Base-by-base conservation (phyloP, 2,113 vertebrate species). In the Tragelaphus strepsiceros region DNA sequence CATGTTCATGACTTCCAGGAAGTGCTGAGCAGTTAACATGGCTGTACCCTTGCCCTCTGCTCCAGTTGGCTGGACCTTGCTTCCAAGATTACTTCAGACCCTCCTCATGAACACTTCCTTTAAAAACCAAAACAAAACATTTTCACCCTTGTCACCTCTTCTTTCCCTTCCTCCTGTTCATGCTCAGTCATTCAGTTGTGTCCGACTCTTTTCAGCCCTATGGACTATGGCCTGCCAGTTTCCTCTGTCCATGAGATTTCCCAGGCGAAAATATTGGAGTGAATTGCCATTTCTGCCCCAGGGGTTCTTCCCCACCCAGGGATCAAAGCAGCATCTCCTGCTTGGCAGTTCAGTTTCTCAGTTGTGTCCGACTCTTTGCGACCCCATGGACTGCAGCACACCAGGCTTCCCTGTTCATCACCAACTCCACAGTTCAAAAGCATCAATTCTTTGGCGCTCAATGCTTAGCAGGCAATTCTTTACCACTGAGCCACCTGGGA, bases 91-190 rank as follows among this genome's bases (percentile, higher is more conserved):
- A 49, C 39, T 51, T 92, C 35, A 59, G 56, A 53, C 22, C 15
- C 43, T 92, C 39, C 32, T 95, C 12, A 59, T 46, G 32, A 83
- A 35, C 21, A 58, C 43, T 30, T 88, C 64, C 51, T 93, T 58
- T 53, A 53, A 67, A 92, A 85, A 30, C 58, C 39, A 86, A 67
- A 51, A 2, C 9, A 88, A 53, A 91, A 35, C 32, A 82, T 46
- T 82, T 19, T 10, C 62, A 87, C n/a, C 13, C 35, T 91, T 62
- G 19, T 87, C 92, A 49, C n/a, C 21, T 62, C 16, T 92, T 67
- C 78, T 93, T 77, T 83, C 43, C 10, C 49, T 59, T 80, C 49
- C 54, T 80, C 46, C 58, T 97, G 12, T 77, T 43, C 71, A 43
- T 0, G 39, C 39, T 43, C 39, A 26, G 71, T 43, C 71, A 43